Conservation (phyloP, 2,888 invertebrate species). For the Branchellion lobata region DNA sequence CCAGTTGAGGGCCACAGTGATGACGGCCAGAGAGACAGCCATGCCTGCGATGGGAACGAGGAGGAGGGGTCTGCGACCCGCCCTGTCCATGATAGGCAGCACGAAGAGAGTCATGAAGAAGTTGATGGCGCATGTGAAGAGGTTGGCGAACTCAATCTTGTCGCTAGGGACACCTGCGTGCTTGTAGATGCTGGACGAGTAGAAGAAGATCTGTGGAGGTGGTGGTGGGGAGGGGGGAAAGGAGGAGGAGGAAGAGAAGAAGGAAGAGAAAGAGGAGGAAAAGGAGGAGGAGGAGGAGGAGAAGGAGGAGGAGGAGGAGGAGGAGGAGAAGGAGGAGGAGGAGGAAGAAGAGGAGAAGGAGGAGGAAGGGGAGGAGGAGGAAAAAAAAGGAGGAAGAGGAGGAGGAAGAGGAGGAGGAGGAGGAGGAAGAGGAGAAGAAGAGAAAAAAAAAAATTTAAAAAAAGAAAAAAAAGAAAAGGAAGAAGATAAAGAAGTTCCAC, state of each 20-base stretch:
- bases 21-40: constrained; percentile 67
- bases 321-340: neutral
- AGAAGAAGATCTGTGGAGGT: constrained; percentile 80
- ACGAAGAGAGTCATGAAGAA: constrained; percentile 86
- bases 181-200: constrained; percentile 86
- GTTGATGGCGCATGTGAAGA: constrained; percentile 92
- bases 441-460: too few relatives aligned
- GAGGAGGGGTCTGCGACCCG: constrained; percentile 86
- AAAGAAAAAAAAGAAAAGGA: too few relatives aligned
- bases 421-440: neutral
- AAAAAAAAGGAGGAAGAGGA: neutral
- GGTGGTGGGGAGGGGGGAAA: constrained; percentile 79
- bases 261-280: constrained; percentile 91
- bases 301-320: neutral
- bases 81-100: constrained; percentile 90
- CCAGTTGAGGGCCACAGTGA: constrained; percentile 67
- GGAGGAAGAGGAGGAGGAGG: neutral
- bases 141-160: constrained; percentile 90
- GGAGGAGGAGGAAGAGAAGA: constrained; percentile 63
- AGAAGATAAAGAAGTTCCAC: too few relatives aligned
- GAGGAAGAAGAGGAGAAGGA: neutral
- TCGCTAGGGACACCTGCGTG: constrained; percentile 80
- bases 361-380: neutral
- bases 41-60: constrained; percentile 78
- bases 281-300: constrained; percentile 69